A percentile compares a stretch with the other conserved stretches of the same genome.
Conservation (phyloP, 2,113 vertebrate genomes). For the Deroptyus accipitrinus region DNA sequence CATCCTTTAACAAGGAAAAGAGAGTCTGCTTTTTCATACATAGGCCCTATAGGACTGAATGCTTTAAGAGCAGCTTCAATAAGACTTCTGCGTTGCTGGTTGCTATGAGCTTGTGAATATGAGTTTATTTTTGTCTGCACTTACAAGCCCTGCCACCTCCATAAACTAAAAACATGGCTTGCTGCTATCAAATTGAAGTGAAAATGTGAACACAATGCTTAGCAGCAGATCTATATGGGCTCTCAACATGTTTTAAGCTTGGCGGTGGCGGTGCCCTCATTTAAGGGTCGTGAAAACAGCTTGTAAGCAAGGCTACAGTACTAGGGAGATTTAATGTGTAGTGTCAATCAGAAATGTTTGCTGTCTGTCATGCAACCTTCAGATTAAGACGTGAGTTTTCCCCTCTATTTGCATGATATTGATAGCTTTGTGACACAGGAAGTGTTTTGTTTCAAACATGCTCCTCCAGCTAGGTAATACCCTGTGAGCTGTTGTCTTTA, state of each 20-base stretch:
- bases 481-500: not conserved
- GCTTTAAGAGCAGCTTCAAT: not conserved
- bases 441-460: rapidly evolving
- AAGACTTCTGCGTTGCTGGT: not conserved
- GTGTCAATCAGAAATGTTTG: rapidly evolving
- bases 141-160: not conserved
- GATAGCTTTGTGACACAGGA: not conserved
- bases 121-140: not conserved
- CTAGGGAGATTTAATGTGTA: rapidly evolving
- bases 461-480: not conserved
- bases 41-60: not conserved
- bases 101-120: not conserved
- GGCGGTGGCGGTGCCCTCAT: rapidly evolving
- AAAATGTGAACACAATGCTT: not conserved
- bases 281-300: not conserved
- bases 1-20: too few species aligned
- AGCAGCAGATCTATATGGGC: not conserved
- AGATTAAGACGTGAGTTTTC: not conserved
- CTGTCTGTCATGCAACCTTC: not conserved
- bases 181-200: not conserved
- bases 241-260: rapidly evolving
- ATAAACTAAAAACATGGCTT: rapidly evolving
- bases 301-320: not conserved
- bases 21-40: not conserved
- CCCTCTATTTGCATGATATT: not conserved